A percentile compares a stretch with the other conserved stretches of the same genome.
These are phyloP conservation scores for Drosophila murphyi DNA, from an alignment of 1,140 invertebrate genomes.

Conservation along the genomic window DNA sequence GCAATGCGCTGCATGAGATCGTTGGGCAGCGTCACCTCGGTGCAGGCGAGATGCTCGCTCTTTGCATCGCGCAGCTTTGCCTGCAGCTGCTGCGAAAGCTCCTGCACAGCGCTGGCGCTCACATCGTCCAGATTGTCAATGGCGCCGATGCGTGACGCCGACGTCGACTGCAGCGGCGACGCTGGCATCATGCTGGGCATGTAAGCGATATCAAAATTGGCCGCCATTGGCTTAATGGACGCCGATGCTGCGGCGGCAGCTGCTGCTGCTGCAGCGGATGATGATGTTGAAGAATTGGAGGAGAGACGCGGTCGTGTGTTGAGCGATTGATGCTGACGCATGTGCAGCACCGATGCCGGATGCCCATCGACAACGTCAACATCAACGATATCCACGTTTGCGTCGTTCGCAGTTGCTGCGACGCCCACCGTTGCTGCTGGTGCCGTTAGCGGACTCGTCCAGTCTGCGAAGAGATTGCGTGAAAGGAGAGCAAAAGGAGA, in stretches of 20 bases:
- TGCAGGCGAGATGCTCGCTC: slow-evolving; percentile 90
- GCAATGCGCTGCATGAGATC: slow-evolving; percentile 91
- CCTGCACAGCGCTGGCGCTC: slow-evolving; percentile 82
- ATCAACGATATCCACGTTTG: slow-evolving; percentile 49
- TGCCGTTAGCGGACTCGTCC: slow-evolving; percentile 63
- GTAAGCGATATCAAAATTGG: slow-evolving; percentile 63
- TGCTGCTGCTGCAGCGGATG: slow-evolving; percentile 8
- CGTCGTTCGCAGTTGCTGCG: slow-evolving; percentile 40
- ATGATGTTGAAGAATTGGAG: slow-evolving; percentile 29
- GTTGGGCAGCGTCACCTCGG: slow-evolving; percentile 92
- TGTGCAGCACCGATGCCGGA: slow-evolving; percentile 70
- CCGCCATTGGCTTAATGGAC: slow-evolving; percentile 52
- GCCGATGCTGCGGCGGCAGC: slow-evolving; percentile 13
- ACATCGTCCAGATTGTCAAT: slow-evolving; percentile 73
- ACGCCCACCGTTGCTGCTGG: slow-evolving; percentile 28
- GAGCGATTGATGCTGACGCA: slow-evolving; percentile 74
- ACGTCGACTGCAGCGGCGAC: slow-evolving; percentile 67
- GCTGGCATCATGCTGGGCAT: slow-evolving; percentile 57
- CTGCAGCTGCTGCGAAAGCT: slow-evolving; percentile 90
- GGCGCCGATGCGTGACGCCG: slow-evolving; percentile 58
- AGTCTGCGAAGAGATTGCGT: slow-evolving; percentile 60
- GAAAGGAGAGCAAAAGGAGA: slow-evolving; percentile 17
- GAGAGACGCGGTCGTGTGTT: slow-evolving; percentile 50
- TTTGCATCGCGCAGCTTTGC: slow-evolving; percentile 91
- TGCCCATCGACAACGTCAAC: slow-evolving; percentile 78